Evolutionary conservation across 30 jellyfish, hydroid and myxozoan species (phyloP).

Genomic region (Hydractinia echinata): DNA sequence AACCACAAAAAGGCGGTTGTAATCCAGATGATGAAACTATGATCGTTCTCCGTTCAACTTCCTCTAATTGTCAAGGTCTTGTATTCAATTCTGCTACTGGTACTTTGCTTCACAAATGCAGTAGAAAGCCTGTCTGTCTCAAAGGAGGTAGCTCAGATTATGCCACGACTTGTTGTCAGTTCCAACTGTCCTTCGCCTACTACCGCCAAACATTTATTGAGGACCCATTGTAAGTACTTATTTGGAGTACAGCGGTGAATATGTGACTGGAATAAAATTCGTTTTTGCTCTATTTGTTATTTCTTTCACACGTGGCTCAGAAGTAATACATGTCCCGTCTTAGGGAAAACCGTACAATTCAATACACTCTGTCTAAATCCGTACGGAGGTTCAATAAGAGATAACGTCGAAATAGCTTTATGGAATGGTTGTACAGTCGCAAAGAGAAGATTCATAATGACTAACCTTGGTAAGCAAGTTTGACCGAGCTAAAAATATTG

Average conservation of each 20-base stretch:
- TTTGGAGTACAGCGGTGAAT: no score
- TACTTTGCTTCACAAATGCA: neutral
- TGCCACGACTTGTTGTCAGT: conserved; percentile 29
- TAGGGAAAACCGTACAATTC: conserved; percentile 41
- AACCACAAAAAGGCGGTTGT: neutral
- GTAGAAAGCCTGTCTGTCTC: conserved; percentile 20
- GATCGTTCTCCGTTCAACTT: neutral
- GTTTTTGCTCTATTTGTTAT: no score
- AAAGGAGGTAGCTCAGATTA: conserved; percentile 34
- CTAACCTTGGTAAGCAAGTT: conserved; percentile 37
- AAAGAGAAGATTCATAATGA: conserved; percentile 10
- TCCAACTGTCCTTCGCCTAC: conserved; percentile 38
- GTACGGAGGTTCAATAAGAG: conserved; percentile 45
- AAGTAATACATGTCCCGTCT: neutral
- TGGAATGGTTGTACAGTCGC: conserved; percentile 55
- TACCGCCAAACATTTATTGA: conserved; percentile 3
- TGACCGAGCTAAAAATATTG: neutral
- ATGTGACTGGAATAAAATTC: no score
- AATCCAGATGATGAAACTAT: neutral
- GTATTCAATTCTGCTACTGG: neutral
- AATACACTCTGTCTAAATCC: conserved; percentile 55
- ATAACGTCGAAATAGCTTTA: conserved; percentile 43
- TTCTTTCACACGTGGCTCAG: no score
- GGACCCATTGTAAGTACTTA: neutral
- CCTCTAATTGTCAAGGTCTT: neutral